Percentiles rank a stretch among this genome's conserved stretches.
Evolutionary conservation across 2,113 vertebrate genomes (phyloP).

Genomic region (Daubentonia madagascariensis): DNA sequence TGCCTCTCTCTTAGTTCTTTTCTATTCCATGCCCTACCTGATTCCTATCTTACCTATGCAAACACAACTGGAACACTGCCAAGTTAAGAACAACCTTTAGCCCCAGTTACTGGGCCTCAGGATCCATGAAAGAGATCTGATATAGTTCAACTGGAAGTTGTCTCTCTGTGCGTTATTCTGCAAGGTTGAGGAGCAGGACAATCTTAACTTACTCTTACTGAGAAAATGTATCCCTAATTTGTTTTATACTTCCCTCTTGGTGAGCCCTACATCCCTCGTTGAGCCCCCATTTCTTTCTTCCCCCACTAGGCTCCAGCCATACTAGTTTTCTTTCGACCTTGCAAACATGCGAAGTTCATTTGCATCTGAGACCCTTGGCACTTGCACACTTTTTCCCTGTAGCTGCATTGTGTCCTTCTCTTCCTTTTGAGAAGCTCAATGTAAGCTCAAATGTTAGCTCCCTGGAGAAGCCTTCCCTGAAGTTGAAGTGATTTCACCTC

Average conservation of each 20-base stretch:
- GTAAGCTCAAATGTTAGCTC: background rate
- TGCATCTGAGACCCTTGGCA: background rate
- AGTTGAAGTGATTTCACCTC: background rate
- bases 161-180: background rate
- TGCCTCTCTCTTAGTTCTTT: constrained; percentile 22
- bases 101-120: background rate
- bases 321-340: background rate
- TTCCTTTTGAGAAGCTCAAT: background rate
- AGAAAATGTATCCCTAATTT: background rate
- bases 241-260: background rate
- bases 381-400: rapidly evolving
- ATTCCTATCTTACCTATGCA: constrained; percentile 44
- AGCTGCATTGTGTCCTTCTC: background rate
- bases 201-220: background rate
- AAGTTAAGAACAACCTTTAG: constrained; percentile 5
- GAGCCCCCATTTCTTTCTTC: background rate
- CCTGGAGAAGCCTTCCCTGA: background rate
- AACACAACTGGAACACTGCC: constrained; percentile 8
- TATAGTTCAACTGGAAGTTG: background rate
- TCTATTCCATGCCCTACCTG: background rate
- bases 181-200: background rate
- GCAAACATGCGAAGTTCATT: background rate
- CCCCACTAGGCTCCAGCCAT: background rate
- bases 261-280: background rate
- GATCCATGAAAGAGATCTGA: background rate